Evolutionary conservation across 2,888 invertebrate genomes (phyloP).

Genomic region (Chrysotoxum bicinctum): DNA sequence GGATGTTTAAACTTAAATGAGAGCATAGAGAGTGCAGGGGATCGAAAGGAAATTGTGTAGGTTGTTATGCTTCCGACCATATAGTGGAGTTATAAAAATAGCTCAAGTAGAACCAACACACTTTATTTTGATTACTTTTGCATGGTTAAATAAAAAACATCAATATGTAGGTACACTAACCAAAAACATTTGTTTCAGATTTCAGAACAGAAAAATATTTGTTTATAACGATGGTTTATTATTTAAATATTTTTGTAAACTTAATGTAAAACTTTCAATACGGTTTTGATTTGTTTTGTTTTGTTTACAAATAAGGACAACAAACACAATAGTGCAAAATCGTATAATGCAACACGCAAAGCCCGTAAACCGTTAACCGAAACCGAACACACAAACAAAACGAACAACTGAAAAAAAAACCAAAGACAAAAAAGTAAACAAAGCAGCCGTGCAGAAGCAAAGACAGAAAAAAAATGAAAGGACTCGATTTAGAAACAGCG

Average conservation of each 20-base stretch:
- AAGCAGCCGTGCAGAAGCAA: constrained; percentile 64
- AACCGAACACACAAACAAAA: constrained; percentile 32
- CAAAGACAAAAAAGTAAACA: constrained; percentile 68
- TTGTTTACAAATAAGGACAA: not conserved
- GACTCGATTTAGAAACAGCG: constrained; percentile 74
- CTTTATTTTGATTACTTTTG: constrained; percentile 56
- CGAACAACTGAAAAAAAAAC: constrained; percentile 22
- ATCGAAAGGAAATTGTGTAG: not conserved
- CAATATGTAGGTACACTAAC: too few relatives aligned
- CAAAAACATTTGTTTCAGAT: not conserved
- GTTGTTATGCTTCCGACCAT: constrained; percentile 26
- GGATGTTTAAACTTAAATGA: constrained; percentile 58
- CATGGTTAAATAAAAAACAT: constrained; percentile 30
- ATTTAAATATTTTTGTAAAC: not conserved
- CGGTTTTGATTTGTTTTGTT: not conserved
- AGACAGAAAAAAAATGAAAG: constrained; percentile 73
- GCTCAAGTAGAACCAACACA: constrained; percentile 58
- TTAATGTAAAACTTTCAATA: not conserved
- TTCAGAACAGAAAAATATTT: not conserved
- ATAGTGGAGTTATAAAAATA: constrained; percentile 57
- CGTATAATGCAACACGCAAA: constrained; percentile 32
- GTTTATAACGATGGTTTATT: not conserved
- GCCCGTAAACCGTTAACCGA: constrained; percentile 25
- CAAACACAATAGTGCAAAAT: constrained; percentile 18
- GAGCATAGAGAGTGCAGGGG: constrained; percentile 4